phyloP scores from a whole-genome alignment of 2,888 invertebrate species.

The Drosophila austrosaltans region DNA sequence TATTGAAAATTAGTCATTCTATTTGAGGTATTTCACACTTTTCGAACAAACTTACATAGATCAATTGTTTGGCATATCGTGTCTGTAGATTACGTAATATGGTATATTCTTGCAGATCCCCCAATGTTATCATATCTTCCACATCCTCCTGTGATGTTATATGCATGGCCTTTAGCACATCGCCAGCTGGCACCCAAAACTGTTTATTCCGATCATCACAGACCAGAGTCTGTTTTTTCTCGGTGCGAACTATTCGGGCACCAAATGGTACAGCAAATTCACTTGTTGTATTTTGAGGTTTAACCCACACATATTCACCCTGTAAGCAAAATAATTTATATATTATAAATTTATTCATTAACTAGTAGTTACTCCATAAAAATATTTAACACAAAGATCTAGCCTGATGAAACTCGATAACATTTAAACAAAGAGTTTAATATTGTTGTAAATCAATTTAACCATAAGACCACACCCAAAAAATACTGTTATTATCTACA shows the following conservation, averaged over 20 bases:
- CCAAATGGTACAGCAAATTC: conserved; percentile 95
- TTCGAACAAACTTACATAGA: conserved; percentile 90
- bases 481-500: conserved; percentile 1
- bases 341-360: not conserved
- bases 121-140: conserved; percentile 97
- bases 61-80: conserved; percentile 93
- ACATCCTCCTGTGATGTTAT: conserved; percentile 91
- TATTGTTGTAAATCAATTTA: conserved; percentile 32
- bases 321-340: conserved; percentile 75
- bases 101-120: conserved; percentile 97
- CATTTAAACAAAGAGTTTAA: conserved; percentile 13
- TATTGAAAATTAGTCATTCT: rapidly evolving
- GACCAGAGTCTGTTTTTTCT: conserved; percentile 90
- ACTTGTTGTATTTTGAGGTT: conserved; percentile 86
- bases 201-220: conserved; percentile 93
- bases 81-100: conserved; percentile 95
- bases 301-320: conserved; percentile 96
- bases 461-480: conserved; percentile 27
- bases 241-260: conserved; percentile 90
- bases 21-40: rapidly evolving
- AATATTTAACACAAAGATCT: not conserved
- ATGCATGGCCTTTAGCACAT: conserved; percentile 89
- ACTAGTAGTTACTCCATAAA: not conserved
- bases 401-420: conserved; percentile 20
- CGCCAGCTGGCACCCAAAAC: conserved; percentile 85